These are phyloP conservation scores for Zaprionus davidi DNA, from an alignment of 1,140 invertebrate species.

Conservation along the genomic window DNA sequence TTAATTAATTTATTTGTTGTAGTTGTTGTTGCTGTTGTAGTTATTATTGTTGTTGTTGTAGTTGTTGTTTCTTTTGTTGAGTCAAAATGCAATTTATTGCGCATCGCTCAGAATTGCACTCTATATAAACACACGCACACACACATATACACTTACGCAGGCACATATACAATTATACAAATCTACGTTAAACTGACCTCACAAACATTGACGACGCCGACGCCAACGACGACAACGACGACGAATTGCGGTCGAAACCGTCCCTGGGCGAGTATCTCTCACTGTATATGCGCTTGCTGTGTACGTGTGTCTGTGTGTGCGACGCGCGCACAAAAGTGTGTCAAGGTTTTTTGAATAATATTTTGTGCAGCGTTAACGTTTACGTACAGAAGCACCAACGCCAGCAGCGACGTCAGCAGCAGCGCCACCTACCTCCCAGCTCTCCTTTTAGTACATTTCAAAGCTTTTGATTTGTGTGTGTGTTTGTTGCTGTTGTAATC, in stretches of 20 bases:
- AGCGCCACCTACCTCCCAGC: conserved; percentile 33
- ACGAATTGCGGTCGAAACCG: conserved; percentile 83
- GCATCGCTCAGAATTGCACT: conserved; percentile 74
- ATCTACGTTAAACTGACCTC: conserved; percentile 77
- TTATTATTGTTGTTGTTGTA: conserved; percentile 13
- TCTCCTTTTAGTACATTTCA: conserved; percentile 32
- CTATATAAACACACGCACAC: conserved; percentile 41
- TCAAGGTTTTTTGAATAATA: conserved; percentile 84
- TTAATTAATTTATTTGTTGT: conserved; percentile 62
- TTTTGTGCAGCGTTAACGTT: conserved; percentile 81
- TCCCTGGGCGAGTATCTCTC: conserved; percentile 82
- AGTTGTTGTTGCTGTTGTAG: background rate
- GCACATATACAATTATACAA: conserved; percentile 52
- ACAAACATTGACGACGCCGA: conserved; percentile 15
- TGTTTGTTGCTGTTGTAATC: conserved; percentile 66
- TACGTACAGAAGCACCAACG: conserved; percentile 52
- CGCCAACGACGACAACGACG: conserved; percentile 28
- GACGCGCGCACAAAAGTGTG: conserved; percentile 82
- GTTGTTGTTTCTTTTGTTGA: conserved; percentile 25
- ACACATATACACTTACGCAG: conserved; percentile 14
- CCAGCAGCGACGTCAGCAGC: conserved; percentile 29
- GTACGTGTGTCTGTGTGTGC: conserved; percentile 47
- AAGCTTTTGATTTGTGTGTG: conserved; percentile 58
- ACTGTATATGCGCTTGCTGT: conserved; percentile 30
- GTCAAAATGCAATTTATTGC: conserved; percentile 73